A percentile compares a stretch with the other conserved stretches of the same genome.
phyloP scores from a whole-genome alignment of 35 echinoderm and acorn worm genomes.

The Apostichopus japonicus region DNA sequence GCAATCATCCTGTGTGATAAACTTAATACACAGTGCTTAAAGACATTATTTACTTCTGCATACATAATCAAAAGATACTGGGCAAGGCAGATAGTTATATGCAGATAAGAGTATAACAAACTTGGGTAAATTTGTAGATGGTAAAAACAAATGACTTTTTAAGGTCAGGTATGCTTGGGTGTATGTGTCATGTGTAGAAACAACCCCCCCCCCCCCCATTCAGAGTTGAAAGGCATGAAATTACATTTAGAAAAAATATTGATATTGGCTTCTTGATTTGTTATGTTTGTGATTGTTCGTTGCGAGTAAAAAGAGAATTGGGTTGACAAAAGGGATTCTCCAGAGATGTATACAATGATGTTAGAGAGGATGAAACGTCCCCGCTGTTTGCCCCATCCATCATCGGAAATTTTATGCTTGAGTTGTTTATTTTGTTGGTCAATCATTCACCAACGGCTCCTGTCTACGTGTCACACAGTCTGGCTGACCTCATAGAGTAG shows the following conservation, averaged over 20 bases:
- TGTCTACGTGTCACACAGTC: conserved; percentile 9
- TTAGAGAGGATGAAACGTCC: background rate
- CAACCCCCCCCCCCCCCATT: background rate
- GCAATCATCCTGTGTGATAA: too few species aligned
- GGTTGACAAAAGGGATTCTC: conserved; percentile 7
- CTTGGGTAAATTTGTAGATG: background rate
- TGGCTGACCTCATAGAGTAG: conserved; percentile 14
- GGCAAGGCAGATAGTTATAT: too few species aligned
- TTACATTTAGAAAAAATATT: too few species aligned
- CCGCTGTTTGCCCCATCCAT: conserved; percentile 7
- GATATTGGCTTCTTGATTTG: too few species aligned
- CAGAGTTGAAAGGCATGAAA: too few species aligned
- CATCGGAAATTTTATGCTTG: conserved; percentile 25
- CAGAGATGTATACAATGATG: background rate
- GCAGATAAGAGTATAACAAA: background rate
- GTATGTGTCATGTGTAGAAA: background rate
- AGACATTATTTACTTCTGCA: too few species aligned
- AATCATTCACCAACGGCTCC: conserved; percentile 36
- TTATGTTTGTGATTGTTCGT: too few species aligned
- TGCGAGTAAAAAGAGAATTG: background rate
- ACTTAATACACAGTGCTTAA: too few species aligned
- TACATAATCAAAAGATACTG: too few species aligned
- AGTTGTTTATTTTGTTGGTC: conserved; percentile 19
- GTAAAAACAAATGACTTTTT: background rate
- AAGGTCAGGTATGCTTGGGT: conserved; percentile 3